Evolutionary conservation across 2,113 vertebrate species (phyloP), one percentile per base, ranked within the genome.

Genomic region (Vicugna pacos): DNA sequence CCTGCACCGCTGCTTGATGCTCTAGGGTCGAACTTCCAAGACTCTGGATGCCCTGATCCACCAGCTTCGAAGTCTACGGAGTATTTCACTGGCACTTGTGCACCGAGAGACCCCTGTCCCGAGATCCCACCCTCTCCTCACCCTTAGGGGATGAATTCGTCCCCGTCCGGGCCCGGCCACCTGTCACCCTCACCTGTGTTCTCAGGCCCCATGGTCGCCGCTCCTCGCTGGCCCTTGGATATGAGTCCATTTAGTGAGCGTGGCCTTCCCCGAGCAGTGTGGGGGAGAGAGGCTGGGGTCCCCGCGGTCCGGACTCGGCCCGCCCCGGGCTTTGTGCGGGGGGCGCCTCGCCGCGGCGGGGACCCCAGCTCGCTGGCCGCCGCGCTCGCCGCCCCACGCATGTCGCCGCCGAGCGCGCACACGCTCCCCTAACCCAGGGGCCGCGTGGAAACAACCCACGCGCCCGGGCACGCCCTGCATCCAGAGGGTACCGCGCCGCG

Each of bases 131-230:
- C 8, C 62, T 56, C 82, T 73, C 35, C 35, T 11, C 56, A 2
- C 12, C 35, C 58, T 4, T 11, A 12, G 16, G 10, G 10, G 5
- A n/a, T 0, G 67, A 46, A 17, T 2, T 3, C 14, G 19, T 2
- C 22, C 52, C n/a, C 0, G 32, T 2, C 32, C 30, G 2, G 48
- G 54, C 42, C 80, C 14, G 26, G 28, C 56, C 69, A n/a, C 46
- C 73, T 19, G 73, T 28, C 93, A 35, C 60, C 16, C 96, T 96
- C 87, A 97, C 97, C 97, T 93, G 75, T 42, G 38, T 15, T 65
- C 87, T 32, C 92, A 0, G 89, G 76, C 13, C 28, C 73, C 58
- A 32, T 0, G 54, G 42, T 17, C 88, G 50, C 75, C 20, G 75
- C 81, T 46, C 28, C 85, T 16, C 62, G 89, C 81, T 6, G 30